Base-by-base conservation (phyloP, 2,888 invertebrate genomes). In the Carpatolechia fugitivella region DNA sequence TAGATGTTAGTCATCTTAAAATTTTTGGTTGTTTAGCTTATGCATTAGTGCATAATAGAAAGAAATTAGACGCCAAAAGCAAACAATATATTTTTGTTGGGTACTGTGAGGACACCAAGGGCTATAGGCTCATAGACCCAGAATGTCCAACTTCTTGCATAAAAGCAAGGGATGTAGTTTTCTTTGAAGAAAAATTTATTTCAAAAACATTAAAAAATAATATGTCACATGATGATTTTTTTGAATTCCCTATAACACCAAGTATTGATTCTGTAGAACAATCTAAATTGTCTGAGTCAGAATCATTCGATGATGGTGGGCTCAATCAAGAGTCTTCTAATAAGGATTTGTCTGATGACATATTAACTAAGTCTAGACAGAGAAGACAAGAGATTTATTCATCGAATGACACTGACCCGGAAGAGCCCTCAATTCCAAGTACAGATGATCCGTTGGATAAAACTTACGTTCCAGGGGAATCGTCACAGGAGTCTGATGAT, bases 11-110 rank as follows among this genome's bases (percentile, higher is more conserved):
- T 7, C 35, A 56, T 24, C 6, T 56, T 11, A 52, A 18, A 33
- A 48, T 53, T 11, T 56, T 56, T 35, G 60, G 61, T 40, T 59
- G 59, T 38, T n/a, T 59, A 31, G 60, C 60, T 18, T 60, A 61
- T 58, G 56, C 58, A 33, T 44, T 57, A 14, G 54, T 57, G 7
- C 58, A 59, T 40, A 55, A 49, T n/a, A 40, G 56, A 1, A 60
- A 52, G 6, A 62, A 62, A 52, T 33, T 59, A 35, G 58, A 60
- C 51, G 44, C 56, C 36, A 61, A 61, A 14, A 40, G 52, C 51
- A 57, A 44, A 36, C n/a, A 36, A 20, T 49, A 40, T 11, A 54
- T n/a, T n/a, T n/a, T n/a, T n/a, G n/a, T n/a, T n/a, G n/a, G n/a
- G n/a, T n/a, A n/a, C n/a, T n/a, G n/a, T 57, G 31, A 54, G 13